Percentiles rank a stretch among this genome's conserved stretches.
Evolutionary conservation across 1,140 invertebrate genomes (phyloP).

Genomic region (Ips nitidus): DNA sequence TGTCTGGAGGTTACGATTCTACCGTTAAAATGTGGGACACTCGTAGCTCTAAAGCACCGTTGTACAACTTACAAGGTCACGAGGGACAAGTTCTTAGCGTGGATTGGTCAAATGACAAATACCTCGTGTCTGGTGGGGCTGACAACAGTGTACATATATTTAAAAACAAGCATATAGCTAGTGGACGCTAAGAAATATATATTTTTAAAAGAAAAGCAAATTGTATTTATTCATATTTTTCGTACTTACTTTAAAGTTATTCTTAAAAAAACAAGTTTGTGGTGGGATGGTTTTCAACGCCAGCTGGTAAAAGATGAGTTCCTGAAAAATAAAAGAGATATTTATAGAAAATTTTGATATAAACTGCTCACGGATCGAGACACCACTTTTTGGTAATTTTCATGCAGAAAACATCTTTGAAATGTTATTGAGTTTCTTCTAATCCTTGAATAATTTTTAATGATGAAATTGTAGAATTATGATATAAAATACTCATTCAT

Average conservation of each 20-base stretch:
- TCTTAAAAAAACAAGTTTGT: neutral
- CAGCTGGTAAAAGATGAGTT: slow-evolving; percentile 50
- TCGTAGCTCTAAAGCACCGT: slow-evolving; percentile 85
- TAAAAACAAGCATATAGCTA: slow-evolving; percentile 56
- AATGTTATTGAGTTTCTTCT: neutral
- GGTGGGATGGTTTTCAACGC: slow-evolving; percentile 38
- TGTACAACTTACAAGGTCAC: slow-evolving; percentile 93
- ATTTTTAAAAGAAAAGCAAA: no score
- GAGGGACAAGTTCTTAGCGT: slow-evolving; percentile 92
- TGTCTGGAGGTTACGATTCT: slow-evolving; percentile 91
- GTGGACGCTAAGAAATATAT: neutral
- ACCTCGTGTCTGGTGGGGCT: slow-evolving; percentile 88
- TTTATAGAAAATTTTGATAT: neutral
- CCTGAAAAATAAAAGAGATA: slow-evolving; percentile 40
- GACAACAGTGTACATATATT: slow-evolving; percentile 94
- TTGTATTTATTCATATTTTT: no score
- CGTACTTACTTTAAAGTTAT: neutral
- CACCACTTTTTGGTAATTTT: neutral
- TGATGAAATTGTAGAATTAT: no score
- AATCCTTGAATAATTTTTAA: no score
- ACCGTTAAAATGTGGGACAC: slow-evolving; percentile 95
- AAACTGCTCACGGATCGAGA: neutral
- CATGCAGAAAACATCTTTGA: neutral
- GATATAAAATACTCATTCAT: no score
- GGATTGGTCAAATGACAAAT: slow-evolving; percentile 87